Percentiles rank a stretch among this genome's conserved stretches.
Evolutionary conservation across 2,797 vertebrate species (phyloP).

Genomic region (Eospalax fontanierii): DNA sequence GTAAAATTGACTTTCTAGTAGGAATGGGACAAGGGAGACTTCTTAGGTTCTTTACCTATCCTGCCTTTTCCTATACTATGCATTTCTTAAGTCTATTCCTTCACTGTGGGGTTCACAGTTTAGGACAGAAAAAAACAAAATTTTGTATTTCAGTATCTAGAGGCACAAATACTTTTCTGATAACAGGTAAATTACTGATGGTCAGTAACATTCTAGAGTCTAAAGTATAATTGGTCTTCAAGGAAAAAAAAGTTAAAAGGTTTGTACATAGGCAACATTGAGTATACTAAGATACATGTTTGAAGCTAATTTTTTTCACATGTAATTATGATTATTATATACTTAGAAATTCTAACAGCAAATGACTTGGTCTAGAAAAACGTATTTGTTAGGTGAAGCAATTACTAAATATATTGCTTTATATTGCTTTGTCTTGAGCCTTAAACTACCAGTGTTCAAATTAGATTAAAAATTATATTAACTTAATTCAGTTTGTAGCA

Average conservation of each 20-base stretch:
- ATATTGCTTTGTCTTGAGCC: not conserved
- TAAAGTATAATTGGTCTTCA: not conserved
- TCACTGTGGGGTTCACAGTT: not conserved
- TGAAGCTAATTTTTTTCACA: conserved; percentile 29
- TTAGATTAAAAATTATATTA: not conserved
- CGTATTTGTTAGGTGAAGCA: conserved; percentile 26
- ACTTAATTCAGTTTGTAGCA: not conserved
- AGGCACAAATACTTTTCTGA: not conserved
- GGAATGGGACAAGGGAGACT: not conserved
- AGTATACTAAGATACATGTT: conserved; percentile 27
- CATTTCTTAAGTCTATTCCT: conserved; percentile 12
- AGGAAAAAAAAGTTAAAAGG: not conserved
- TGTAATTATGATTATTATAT: not conserved
- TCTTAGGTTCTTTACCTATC: not conserved
- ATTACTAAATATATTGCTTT: conserved; percentile 15
- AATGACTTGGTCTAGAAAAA: conserved; percentile 44
- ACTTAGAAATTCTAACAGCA: conserved; percentile 58
- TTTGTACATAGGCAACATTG: not conserved
- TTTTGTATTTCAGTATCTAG: conserved; percentile 4
- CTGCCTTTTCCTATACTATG: not conserved
- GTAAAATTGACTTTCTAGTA: conserved; percentile 48
- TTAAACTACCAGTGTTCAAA: not conserved
- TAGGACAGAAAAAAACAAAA: not conserved
- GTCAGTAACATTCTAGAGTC: not conserved
- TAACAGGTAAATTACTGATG: not conserved